Base-by-base conservation (phyloP, 1,140 invertebrate species). In the Pseudomyrmex concolor region DNA sequence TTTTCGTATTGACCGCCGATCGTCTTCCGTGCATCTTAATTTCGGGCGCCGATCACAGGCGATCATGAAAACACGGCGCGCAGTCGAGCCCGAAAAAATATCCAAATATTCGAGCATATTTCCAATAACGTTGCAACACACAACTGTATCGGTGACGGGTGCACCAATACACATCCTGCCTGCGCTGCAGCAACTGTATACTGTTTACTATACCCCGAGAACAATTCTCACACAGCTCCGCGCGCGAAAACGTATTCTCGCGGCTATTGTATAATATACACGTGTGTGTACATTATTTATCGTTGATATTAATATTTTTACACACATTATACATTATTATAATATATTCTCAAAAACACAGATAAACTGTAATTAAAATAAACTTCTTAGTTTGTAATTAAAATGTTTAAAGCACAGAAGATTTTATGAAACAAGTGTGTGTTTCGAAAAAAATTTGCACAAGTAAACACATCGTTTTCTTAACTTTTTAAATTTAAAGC, bases 71-170 rank as follows among this genome's bases (percentile, higher is more conserved):
- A 34, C 34, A 74, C 83, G 48, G 51, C 22, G 45, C 67, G 77
- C 64, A 84, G 54, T 15, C 72, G 13, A 50, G 55, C 17, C 71
- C 74, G 85, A 88, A 88, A 88, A 88, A 88, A 88, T 87, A 85
- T 87, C 86, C 87, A 81, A 78, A 87, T 87, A 87, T 85, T 71
- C 86, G 83, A 67, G 78, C 86, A 84, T 70, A 84, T 87, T 86
- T 86, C 81, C 86, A 76, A 87, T 87, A 87, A 84, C 80, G 50
- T 67, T 22, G 45, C 54, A 54, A 63, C 83, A 50, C 51, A 63
- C 10, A 45, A 60, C 17, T 77, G 60, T 76, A 72, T 70, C 64
- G 13, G 48, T 72, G 84, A 78, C 55, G 55, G 17, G 0, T 7
- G 10, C 51, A 74, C 59, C 17, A 66, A 55, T 13, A 50, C 25